Conservation (phyloP, 2,113 vertebrate species). For the Trematocara variabile region DNA sequence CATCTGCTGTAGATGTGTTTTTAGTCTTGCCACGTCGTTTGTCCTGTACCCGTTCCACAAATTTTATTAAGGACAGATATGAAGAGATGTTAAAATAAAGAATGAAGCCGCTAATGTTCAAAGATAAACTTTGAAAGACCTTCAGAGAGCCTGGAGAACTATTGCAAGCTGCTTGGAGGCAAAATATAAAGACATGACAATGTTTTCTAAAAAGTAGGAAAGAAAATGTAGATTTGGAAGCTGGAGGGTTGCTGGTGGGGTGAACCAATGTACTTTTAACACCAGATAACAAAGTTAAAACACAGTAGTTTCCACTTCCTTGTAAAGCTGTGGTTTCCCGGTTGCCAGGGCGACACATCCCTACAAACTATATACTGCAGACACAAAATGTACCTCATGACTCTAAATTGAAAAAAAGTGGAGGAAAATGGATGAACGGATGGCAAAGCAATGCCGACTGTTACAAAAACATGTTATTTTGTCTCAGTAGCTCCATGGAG, state of each 20-base stretch:
- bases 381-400: background rate
- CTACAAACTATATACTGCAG: background rate
- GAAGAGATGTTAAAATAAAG: background rate
- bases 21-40: fast-evolving
- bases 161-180: background rate
- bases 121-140: background rate
- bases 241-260: background rate
- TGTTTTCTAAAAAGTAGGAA: background rate
- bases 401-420: background rate
- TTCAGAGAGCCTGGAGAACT: background rate
- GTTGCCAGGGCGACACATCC: background rate
- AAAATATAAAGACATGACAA: background rate
- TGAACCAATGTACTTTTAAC: background rate
- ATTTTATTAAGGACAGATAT: background rate
- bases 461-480: background rate
- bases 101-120: background rate
- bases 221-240: background rate
- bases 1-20: background rate
- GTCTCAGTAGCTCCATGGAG: background rate
- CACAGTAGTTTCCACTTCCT: background rate
- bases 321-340: background rate
- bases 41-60: background rate
- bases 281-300: background rate
- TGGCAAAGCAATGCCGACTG: fast-evolving
- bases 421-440: background rate